phyloP scores from a whole-genome alignment of 2,113 vertebrate genomes.

The Cynoglossus semilaevis region DNA sequence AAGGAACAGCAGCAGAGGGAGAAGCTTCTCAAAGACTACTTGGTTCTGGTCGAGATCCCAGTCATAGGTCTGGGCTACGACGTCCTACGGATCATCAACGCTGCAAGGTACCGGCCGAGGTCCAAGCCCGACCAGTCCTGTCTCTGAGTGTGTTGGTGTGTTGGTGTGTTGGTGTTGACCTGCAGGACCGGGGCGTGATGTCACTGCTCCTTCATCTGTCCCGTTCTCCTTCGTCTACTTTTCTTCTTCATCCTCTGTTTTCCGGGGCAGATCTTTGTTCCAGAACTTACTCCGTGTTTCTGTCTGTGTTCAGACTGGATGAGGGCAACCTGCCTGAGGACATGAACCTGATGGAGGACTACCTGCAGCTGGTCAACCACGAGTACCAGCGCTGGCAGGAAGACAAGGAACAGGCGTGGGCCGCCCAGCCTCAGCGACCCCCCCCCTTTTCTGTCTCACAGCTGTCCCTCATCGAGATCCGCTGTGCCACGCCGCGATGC shows the following conservation, averaged over 20 bases:
- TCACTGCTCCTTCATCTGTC: no score
- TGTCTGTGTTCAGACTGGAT: constrained; percentile 85
- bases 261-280: no score
- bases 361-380: constrained; percentile 93
- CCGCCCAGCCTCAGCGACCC: constrained; percentile 76
- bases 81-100: constrained; percentile 86
- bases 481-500: constrained; percentile 91
- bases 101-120: constrained; percentile 91
- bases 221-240: no score
- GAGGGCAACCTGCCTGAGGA: constrained; percentile 96
- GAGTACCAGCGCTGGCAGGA: constrained; percentile 98
- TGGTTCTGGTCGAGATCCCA: constrained; percentile 89
- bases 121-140: no score
- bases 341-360: constrained; percentile 96
- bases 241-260: no score
- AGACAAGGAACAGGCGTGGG: constrained; percentile 78
- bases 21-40: constrained; percentile 87
- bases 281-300: constrained; percentile 4
- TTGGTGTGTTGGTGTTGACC: no score
- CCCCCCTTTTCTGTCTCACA: constrained; percentile 85
- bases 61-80: constrained; percentile 89
- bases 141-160: no score
- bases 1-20: constrained; percentile 88
- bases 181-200: no score
- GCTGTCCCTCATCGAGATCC: constrained; percentile 94